Base-by-base conservation (phyloP, 2,797 vertebrate genomes). In the Glossophaga mutica region DNA sequence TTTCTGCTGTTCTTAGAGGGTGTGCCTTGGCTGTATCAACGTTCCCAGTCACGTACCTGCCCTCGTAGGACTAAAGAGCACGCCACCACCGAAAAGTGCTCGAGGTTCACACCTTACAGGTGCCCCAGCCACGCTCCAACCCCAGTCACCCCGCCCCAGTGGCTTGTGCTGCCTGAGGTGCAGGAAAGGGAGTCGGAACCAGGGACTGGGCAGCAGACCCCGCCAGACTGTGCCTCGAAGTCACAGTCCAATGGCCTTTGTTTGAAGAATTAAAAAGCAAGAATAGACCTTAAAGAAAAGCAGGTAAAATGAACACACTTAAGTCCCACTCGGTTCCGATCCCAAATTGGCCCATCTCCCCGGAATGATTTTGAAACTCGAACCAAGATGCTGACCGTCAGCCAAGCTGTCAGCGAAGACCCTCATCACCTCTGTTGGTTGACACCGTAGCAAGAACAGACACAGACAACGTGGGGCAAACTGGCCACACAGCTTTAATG, bases 1-100 rank as follows among this genome's bases (percentile, higher is more conserved):
- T 95, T 95, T 95, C 89, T 96, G 91, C 87, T 89, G 73, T 68
- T 67, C 26, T 87, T 82, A 12, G n/a, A 59, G 91, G 77, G 74
- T 96, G 95, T 94, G 88, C 67, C 5, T 29, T 78, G 91, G 71
- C 59, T 84, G 91, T 57, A 70, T 19, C 86, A 62, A 46, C 15
- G 62, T 76, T 97, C 73, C 71, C 32, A 55, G 0, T 57, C 50
- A 46, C 37, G 55, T 0, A 0, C 2, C 87, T 73, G 3, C 6
- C 12, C 29, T 19, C 62, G 48, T 52, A 81, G 73, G 59, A 46
- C 77, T 0, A 0, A 1, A 5, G 87, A 48, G 29, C 26, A 6
- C 37, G 0, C 0, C 26, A 0, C 0, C 39, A 2, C 0, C 19
- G 77, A 46, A 59, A 65, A 96, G 16, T 9, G 4, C 62, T 85